A percentile compares a stretch with the other conserved stretches of the same genome.
Evolutionary conservation across 2,888 invertebrate genomes (phyloP).

Genomic region (Drosophila algonquin): DNA sequence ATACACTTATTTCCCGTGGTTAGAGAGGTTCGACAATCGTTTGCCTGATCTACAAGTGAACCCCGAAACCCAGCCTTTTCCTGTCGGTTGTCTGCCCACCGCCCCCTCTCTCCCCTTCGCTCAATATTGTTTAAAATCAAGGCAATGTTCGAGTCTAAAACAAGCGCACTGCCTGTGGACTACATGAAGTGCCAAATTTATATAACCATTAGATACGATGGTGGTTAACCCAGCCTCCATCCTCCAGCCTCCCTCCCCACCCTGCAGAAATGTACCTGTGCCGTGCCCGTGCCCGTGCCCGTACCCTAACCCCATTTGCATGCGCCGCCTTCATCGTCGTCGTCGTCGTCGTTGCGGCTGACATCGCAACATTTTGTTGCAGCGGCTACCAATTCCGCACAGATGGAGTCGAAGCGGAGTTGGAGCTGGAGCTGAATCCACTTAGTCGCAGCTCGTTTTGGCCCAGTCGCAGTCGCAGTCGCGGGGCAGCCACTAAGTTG

Average conservation of each 20-base stretch:
- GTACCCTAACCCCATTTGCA: conserved; percentile 74
- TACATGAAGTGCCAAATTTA: conserved; percentile 71
- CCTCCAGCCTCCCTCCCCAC: conserved; percentile 8
- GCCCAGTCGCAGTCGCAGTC: conserved; percentile 38
- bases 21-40: conserved; percentile 23
- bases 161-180: conserved; percentile 42
- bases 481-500: conserved; percentile 20
- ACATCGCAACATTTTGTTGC: conserved; percentile 78
- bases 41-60: conserved; percentile 40
- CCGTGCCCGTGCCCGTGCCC: too few species aligned
- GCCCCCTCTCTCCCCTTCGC: background rate
- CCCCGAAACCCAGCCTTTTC: conserved; percentile 53
- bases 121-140: conserved; percentile 52
- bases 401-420: conserved; percentile 6
- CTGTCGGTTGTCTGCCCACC: conserved; percentile 34
- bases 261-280: background rate
- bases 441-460: conserved; percentile 72
- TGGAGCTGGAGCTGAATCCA: conserved; percentile 44
- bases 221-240: conserved; percentile 48
- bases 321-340: conserved; percentile 53
- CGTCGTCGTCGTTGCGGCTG: conserved; percentile 38
- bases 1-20: conserved; percentile 32
- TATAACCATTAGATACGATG: conserved; percentile 69
- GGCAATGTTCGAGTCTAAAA: conserved; percentile 41
- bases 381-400: conserved; percentile 73